phyloP scores from a whole-genome alignment of 2,888 invertebrate species.

The Cancer borealis region DNA sequence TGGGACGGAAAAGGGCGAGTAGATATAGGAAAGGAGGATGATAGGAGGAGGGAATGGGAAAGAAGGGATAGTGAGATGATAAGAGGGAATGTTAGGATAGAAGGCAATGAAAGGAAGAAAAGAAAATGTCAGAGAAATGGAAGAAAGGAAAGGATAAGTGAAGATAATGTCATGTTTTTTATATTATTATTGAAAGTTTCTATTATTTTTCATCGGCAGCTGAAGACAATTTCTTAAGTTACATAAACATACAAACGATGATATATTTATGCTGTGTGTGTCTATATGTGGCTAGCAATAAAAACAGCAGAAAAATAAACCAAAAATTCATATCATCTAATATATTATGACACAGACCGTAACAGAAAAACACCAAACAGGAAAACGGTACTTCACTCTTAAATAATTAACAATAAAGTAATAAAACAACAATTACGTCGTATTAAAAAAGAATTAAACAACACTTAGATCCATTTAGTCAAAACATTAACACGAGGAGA shows the following conservation, averaged over 20 bases:
- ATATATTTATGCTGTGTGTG: background rate
- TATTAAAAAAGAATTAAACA: background rate
- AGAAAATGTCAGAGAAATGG: background rate
- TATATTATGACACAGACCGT: background rate
- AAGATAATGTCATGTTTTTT: background rate
- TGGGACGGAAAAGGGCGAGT: background rate
- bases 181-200: background rate
- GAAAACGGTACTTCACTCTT: background rate
- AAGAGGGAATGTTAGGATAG: background rate
- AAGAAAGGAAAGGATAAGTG: background rate
- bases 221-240: background rate
- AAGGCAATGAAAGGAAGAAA: background rate
- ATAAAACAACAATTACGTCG: background rate
- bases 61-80: background rate
- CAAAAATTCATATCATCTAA: background rate
- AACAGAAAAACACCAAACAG: background rate
- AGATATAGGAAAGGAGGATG: background rate
- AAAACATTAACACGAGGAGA: background rate
- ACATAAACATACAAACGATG: background rate
- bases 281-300: background rate
- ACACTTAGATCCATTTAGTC: background rate
- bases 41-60: background rate
- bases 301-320: background rate
- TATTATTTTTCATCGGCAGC: background rate
- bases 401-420: background rate